phyloP scores from a whole-genome alignment of 2,113 vertebrate genomes.

The Burhinus bistriatus region DNA sequence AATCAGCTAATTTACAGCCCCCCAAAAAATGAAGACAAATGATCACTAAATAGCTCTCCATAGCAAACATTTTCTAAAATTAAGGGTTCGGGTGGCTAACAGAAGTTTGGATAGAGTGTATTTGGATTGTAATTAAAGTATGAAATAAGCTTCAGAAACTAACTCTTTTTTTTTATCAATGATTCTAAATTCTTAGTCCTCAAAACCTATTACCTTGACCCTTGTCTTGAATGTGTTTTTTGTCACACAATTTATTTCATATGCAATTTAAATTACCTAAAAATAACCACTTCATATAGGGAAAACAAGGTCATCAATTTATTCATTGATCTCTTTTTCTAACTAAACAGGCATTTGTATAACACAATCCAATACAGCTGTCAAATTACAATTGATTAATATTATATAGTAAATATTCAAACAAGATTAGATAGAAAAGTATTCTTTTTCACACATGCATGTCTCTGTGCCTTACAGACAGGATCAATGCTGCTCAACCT shows the following conservation, averaged over 20 bases:
- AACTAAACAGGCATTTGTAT: not conserved
- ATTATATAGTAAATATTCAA: not conserved
- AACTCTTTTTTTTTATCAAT: not conserved
- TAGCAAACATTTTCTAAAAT: not conserved
- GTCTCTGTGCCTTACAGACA: not conserved
- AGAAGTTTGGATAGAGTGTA: not conserved
- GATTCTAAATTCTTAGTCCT: not conserved
- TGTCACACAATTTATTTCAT: not conserved
- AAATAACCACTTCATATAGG: not conserved
- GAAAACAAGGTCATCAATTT: conserved; percentile 7
- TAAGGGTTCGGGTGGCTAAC: not conserved
- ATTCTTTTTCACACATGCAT: not conserved
- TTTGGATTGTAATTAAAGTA: not conserved
- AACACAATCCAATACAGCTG: not conserved
- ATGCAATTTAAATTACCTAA: not conserved
- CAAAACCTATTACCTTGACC: not conserved
- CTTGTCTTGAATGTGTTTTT: not conserved
- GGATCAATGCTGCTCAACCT: not conserved
- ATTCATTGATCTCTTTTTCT: not conserved
- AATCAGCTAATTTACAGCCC: not conserved
- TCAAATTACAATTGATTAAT: conserved; percentile 9
- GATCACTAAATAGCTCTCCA: not conserved
- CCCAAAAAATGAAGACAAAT: not conserved
- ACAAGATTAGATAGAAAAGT: not conserved
- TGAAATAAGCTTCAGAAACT: not conserved